Percentiles rank a stretch among this genome's conserved stretches.
phyloP scores from a whole-genome alignment of 2,888 invertebrate species.

The Polyommatus icarus region DNA sequence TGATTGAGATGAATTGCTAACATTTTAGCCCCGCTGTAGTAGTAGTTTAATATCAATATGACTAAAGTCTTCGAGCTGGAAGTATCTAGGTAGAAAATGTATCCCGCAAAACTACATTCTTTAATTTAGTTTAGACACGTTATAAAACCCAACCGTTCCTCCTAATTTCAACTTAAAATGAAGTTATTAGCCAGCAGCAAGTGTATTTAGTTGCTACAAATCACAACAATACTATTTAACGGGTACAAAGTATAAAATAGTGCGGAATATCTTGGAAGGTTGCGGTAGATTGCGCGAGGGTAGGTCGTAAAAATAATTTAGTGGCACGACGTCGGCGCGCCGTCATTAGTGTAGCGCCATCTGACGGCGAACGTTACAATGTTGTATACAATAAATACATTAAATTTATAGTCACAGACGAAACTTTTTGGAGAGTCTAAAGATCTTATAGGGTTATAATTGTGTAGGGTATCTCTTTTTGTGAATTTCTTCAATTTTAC shows the following conservation, averaged over 20 bases:
- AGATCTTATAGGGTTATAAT: not conserved
- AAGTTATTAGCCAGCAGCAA: constrained; percentile 12
- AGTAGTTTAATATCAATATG: too few species aligned
- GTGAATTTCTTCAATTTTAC: too few species aligned
- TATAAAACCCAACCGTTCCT: not conserved
- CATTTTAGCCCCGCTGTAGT: too few species aligned
- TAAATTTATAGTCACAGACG: not conserved
- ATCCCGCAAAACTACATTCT: too few species aligned
- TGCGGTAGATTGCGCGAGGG: constrained; percentile 49
- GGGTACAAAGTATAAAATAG: constrained; percentile 36
- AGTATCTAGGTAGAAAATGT: too few species aligned
- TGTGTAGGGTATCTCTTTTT: not conserved
- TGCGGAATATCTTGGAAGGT: constrained; percentile 38
- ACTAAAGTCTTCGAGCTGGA: too few species aligned
- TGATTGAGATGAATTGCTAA: too few species aligned
- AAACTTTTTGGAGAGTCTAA: not conserved
- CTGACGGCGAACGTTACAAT: constrained; percentile 49
- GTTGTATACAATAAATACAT: constrained; percentile 1
- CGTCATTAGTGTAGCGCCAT: constrained; percentile 70
- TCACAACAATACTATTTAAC: constrained; percentile 33
- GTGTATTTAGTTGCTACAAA: constrained; percentile 30
- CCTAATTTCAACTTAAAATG: not conserved
- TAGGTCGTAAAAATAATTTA: constrained; percentile 76
- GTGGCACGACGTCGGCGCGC: constrained; percentile 57
- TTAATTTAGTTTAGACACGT: not conserved